These are phyloP conservation scores for Sussaba pulchella DNA, from an alignment of 2,888 invertebrate genomes.

Conservation along the genomic window DNA sequence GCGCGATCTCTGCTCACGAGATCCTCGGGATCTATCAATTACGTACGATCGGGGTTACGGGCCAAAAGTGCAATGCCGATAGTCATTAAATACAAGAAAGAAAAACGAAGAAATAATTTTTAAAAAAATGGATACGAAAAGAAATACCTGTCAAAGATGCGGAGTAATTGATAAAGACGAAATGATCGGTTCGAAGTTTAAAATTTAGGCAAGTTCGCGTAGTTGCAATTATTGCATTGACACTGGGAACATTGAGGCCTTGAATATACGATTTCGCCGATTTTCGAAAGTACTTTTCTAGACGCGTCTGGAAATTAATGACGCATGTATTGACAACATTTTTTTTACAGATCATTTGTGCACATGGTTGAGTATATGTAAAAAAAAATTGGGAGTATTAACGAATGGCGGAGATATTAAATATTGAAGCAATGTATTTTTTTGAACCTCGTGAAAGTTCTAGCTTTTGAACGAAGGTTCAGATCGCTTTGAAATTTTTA, in stretches of 20 bases:
- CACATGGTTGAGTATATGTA: too few species aligned
- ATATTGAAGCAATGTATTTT: too few species aligned
- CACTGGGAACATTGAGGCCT: slow-evolving; percentile 38
- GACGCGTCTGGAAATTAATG: too few species aligned
- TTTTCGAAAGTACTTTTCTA: too few species aligned
- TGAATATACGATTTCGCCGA: too few species aligned
- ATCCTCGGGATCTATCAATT: slow-evolving; percentile 40
- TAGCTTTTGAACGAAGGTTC: too few species aligned
- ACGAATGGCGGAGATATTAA: too few species aligned
- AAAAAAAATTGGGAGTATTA: too few species aligned
- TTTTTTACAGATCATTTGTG: too few species aligned
- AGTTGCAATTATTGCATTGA: slow-evolving; percentile 51
- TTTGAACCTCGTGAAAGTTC: too few species aligned
- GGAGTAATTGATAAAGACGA: slow-evolving; percentile 31
- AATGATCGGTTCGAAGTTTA: slow-evolving; percentile 26
- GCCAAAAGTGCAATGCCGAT: slow-evolving; percentile 57
- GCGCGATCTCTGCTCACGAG: slow-evolving; percentile 39
- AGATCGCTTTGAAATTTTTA: too few species aligned
- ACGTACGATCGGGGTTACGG: slow-evolving; percentile 33
- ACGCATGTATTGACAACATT: too few species aligned
- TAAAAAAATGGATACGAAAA: not conserved
- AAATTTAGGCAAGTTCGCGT: slow-evolving; percentile 31
- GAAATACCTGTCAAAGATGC: slow-evolving; percentile 34
- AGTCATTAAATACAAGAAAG: slow-evolving; percentile 43
- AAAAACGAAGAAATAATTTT: not conserved